phyloP scores from a whole-genome alignment of 2,888 invertebrate genomes.

The Caenorhabditis japonica region DNA sequence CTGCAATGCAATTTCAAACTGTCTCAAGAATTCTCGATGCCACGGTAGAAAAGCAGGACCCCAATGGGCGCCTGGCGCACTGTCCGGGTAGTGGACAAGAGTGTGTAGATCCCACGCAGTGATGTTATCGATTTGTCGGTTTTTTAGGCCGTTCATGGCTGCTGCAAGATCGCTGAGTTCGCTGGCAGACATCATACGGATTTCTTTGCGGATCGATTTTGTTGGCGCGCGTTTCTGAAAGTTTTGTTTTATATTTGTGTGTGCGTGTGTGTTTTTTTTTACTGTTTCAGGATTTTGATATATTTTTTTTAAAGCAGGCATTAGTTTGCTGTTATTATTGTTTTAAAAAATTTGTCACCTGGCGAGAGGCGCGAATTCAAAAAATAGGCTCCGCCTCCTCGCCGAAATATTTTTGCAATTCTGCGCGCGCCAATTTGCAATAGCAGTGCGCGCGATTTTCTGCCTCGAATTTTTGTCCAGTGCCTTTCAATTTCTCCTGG shows the following conservation, averaged over 20 bases:
- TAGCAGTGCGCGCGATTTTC: too few species aligned
- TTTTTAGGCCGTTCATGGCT: slow-evolving; percentile 74
- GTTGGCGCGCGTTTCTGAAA: slow-evolving; percentile 51
- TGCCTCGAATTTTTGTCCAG: too few species aligned
- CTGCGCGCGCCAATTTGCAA: too few species aligned
- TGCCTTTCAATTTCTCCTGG: too few species aligned
- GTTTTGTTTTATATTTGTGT: neutral
- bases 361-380: too few species aligned
- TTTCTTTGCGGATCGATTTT: slow-evolving; percentile 69
- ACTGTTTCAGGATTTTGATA: slow-evolving; percentile 6
- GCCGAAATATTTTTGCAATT: too few species aligned
- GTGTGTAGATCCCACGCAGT: slow-evolving; percentile 75
- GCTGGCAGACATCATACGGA: slow-evolving; percentile 66
- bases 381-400: too few species aligned
- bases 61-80: slow-evolving; percentile 72
- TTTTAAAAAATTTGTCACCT: too few species aligned
- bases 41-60: slow-evolving; percentile 75
- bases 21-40: slow-evolving; percentile 76
- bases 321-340: too few species aligned
- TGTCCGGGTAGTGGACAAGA: slow-evolving; percentile 74
- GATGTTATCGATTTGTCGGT: slow-evolving; percentile 70
- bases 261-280: too few species aligned
- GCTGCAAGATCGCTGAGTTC: slow-evolving; percentile 61
- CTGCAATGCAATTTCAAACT: slow-evolving; percentile 75
- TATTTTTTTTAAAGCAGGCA: too few species aligned